Conservation (phyloP, 1,140 invertebrate genomes). For the Bombus vancouverensis region DNA sequence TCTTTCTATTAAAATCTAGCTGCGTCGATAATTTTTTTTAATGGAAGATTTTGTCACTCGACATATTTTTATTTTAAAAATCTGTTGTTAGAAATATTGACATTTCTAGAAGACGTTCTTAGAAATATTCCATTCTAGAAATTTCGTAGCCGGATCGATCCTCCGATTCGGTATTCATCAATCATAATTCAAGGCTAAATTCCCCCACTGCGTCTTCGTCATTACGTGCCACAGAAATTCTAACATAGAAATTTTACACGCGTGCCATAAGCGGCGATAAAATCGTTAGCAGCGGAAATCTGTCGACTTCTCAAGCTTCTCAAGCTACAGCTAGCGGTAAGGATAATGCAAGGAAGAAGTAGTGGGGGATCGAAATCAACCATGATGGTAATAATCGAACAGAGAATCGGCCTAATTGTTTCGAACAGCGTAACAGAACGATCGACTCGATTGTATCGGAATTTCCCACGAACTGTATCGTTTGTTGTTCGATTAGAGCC, state of each 20-base stretch:
- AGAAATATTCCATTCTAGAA: neutral
- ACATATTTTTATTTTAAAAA: neutral
- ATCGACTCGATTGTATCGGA: constrained; percentile 9
- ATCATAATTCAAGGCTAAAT: neutral
- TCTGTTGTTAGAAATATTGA: neutral
- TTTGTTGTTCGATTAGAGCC: constrained; percentile 21
- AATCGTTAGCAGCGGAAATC: neutral
- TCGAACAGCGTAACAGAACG: neutral
- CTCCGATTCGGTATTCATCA: neutral
- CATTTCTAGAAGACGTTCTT: neutral
- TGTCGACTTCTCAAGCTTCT: neutral
- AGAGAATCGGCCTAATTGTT: neutral
- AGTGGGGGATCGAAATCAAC: neutral
- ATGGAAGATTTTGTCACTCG: neutral
- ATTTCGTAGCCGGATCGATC: neutral
- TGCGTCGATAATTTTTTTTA: neutral
- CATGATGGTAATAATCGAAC: neutral
- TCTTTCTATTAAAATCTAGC: neutral
- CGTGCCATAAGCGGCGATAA: neutral
- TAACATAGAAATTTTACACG: neutral
- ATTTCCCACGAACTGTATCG: constrained; percentile 20
- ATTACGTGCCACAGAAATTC: neutral
- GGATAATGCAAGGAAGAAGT: no score
- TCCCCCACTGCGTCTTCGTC: neutral
- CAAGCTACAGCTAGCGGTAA: neutral